Conservation (phyloP, 2,888 invertebrate genomes). For the Flabesymbios commensalis region DNA sequence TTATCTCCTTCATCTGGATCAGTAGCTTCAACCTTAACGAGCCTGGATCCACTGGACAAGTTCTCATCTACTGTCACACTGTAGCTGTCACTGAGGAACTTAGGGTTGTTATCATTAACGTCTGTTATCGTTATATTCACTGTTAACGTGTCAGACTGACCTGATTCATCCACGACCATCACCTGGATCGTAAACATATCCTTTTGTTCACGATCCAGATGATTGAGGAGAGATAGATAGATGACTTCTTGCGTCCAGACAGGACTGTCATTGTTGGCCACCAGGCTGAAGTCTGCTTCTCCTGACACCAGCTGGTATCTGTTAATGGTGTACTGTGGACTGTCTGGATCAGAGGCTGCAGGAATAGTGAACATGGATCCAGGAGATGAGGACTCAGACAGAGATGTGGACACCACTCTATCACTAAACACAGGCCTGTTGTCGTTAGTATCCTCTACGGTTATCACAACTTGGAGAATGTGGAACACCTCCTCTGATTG, state of each 20-base stretch:
- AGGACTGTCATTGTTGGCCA: constrained; percentile 8
- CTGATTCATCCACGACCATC: constrained; percentile 30
- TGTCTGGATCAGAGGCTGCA: constrained; percentile 31
- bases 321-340: constrained; percentile 24
- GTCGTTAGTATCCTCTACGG: constrained; percentile 34
- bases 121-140: constrained; percentile 27
- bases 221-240: constrained; percentile 21
- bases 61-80: constrained; percentile 29
- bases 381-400: constrained; percentile 30
- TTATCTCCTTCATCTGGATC: constrained; percentile 35
- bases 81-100: constrained; percentile 19
- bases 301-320: constrained; percentile 17
- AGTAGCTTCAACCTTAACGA: constrained; percentile 29
- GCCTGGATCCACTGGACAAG: constrained; percentile 10
- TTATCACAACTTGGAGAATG: too few relatives aligned
- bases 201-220: constrained; percentile 32
- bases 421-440: constrained; percentile 30
- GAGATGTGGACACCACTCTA: constrained; percentile 15
- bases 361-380: constrained; percentile 23
- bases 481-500: too few relatives aligned
- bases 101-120: constrained; percentile 34
- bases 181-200: constrained; percentile 25
- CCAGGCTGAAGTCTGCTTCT: constrained; percentile 22
- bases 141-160: constrained; percentile 19
- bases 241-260: constrained; percentile 18